Evolutionary conservation across 1,140 invertebrate species (phyloP), one percentile per base, ranked within the genome.

Genomic region (Eriosoma lanigerum): DNA sequence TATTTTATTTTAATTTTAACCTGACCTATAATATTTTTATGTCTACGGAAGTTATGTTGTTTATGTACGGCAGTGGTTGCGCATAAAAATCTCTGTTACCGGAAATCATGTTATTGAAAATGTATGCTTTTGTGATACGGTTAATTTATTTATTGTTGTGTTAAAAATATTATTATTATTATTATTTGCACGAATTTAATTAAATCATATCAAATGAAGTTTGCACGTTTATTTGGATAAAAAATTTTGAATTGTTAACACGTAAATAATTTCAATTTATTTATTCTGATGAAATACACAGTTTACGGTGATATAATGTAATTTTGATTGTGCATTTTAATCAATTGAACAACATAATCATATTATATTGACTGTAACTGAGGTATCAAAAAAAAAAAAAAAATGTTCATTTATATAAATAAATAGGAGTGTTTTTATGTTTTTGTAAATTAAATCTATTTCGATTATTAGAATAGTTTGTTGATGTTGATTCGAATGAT

Each of bases 101-200:
- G 44, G 21, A 52, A 29, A 29, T 29, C 24, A 15, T 72, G 17
- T 70, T 50, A 26, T 26, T 29, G 44, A 54, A n/a, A 29, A 72
- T 68, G 19, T 38, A 44, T 78, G 75, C 56, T 78, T 78, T 62
- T 46, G 56, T 78, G 56, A 78, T 78, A 78, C 58, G 75, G 54
- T 78, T 62, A 48, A 76, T 78, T 78, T 60, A 12, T 46, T 60
- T n/a, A 26, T 24, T 46, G 54, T 78, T 62, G 24, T 26, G 52
- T 62, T 78, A n/a, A 78, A 46, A 78, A 60, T 60, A 60, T 46
- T 60, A 58, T 46, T 60, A 76, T 56, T 56, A 56, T 60, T 78
- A 78, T 78, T 48, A 60, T 78, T 58, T 78, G 75, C 75, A 78
- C 75, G 75, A 78, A 78, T 78, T 78, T 78, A 78, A 78, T 29